Conservation (phyloP, 30 jellyfish, hydroid and myxozoan species). For the Chrysaora quinquecirrha region DNA sequence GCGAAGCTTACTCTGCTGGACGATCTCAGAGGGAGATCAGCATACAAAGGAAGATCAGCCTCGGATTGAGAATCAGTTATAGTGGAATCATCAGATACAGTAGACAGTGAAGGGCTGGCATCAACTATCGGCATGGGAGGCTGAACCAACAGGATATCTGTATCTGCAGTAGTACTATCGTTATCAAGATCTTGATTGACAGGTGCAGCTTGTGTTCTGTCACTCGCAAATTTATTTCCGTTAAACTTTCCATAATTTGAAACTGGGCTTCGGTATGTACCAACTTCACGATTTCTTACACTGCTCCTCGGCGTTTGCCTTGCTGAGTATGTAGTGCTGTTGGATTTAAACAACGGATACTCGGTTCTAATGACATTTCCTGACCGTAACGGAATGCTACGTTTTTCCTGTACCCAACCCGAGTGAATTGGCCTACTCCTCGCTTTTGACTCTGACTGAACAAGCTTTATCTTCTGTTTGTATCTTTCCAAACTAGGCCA, state of each 20-base stretch:
- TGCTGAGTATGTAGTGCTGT: not conserved
- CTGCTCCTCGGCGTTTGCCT: too few relatives aligned
- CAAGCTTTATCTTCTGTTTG: conserved; percentile 6
- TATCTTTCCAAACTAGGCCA: conserved; percentile 65
- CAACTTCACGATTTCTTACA: not conserved
- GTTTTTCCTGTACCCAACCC: conserved; percentile 51
- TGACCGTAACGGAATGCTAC: not conserved
- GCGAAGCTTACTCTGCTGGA: conserved; percentile 75
- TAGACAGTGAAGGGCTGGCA: conserved; percentile 82
- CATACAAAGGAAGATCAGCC: conserved; percentile 14
- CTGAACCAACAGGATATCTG: conserved; percentile 61
- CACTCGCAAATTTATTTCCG: not conserved
- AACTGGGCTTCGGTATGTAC: not conserved
- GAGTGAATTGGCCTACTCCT: not conserved
- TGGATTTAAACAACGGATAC: not conserved
- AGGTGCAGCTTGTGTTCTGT: not conserved
- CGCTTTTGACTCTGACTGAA: not conserved
- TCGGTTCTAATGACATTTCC: not conserved
- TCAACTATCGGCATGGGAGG: conserved; percentile 84
- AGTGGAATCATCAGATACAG: conserved; percentile 67
- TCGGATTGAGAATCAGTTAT: conserved; percentile 21
- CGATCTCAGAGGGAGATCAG: conserved; percentile 60
- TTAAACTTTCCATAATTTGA: not conserved
- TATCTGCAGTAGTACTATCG: conserved; percentile 62
- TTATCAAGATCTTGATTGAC: conserved; percentile 16